Evolutionary conservation across 2,888 invertebrate genomes (phyloP).

Genomic region (Trypoxylon attenuatum): DNA sequence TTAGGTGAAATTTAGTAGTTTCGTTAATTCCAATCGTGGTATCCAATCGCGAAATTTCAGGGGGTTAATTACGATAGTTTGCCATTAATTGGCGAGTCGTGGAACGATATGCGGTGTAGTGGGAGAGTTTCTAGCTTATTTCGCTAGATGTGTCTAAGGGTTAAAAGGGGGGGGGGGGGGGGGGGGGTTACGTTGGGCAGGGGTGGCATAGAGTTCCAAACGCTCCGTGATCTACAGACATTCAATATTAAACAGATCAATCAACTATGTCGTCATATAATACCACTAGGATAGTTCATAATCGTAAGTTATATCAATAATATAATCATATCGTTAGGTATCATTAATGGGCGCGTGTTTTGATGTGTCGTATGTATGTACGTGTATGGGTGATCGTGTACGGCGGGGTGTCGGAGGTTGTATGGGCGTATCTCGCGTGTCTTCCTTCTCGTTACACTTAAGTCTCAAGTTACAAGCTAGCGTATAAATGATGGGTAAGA

Average conservation of each 20-base stretch:
- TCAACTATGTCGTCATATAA: slow-evolving; percentile 74
- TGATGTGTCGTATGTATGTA: slow-evolving; percentile 55
- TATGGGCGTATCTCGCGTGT: slow-evolving; percentile 37
- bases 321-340: slow-evolving; percentile 71
- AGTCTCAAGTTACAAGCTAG: slow-evolving; percentile 71
- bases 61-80: background rate
- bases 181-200: slow-evolving; percentile 14
- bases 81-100: background rate
- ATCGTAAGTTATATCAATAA: slow-evolving; percentile 74
- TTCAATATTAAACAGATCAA: slow-evolving; percentile 75
- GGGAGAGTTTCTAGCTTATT: background rate
- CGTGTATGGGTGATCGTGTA: slow-evolving; percentile 53
- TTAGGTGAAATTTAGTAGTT: background rate
- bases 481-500: slow-evolving; percentile 74
- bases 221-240: slow-evolving; percentile 74
- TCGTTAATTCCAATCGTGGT: background rate
- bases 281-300: slow-evolving; percentile 73
- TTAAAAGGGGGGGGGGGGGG: slow-evolving; percentile 39
- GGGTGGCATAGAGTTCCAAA: slow-evolving; percentile 74
- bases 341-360: slow-evolving; percentile 70
- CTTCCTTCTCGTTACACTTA: slow-evolving; percentile 64
- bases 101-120: slow-evolving; percentile 1
- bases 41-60: background rate
- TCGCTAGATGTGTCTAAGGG: slow-evolving; percentile 11
- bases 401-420: slow-evolving; percentile 45